Evolutionary conservation across 2,888 invertebrate species (phyloP).

Genomic region (Lycaena phlaeas): DNA sequence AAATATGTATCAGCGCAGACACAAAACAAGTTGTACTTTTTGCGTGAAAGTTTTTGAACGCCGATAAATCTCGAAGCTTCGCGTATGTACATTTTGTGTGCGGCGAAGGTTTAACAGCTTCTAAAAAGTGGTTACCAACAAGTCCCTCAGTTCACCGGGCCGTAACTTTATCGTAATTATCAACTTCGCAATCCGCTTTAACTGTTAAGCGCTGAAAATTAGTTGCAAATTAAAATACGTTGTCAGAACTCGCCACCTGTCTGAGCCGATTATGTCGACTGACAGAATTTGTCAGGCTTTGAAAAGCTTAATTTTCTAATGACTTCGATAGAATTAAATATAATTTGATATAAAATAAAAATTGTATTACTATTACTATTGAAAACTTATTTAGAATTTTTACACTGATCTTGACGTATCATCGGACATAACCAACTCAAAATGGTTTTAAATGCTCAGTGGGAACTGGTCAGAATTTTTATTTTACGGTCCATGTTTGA

Average conservation of each 20-base stretch:
- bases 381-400: too few relatives aligned
- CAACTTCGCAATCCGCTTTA: slow-evolving; percentile 60
- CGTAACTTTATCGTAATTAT: slow-evolving; percentile 43
- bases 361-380: too few relatives aligned
- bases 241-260: slow-evolving; percentile 39
- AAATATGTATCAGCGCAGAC: too few relatives aligned
- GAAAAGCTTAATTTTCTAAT: slow-evolving; percentile 14
- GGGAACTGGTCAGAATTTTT: too few relatives aligned
- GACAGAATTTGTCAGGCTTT: slow-evolving; percentile 19
- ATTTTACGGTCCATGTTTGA: too few relatives aligned
- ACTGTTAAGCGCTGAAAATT: slow-evolving; percentile 46
- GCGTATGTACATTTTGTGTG: neutral
- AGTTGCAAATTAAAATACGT: slow-evolving; percentile 57
- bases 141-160: slow-evolving; percentile 21
- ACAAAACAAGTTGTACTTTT: too few relatives aligned
- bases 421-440: too few relatives aligned
- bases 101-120: slow-evolving; percentile 6
- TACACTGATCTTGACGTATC: too few relatives aligned
- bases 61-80: neutral
- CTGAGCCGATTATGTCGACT: slow-evolving; percentile 51
- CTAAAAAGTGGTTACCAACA: slow-evolving; percentile 16
- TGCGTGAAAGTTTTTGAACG: neutral
- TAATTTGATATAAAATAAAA: neutral
- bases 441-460: too few relatives aligned
- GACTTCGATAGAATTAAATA: neutral